phyloP scores from a whole-genome alignment of 1,140 invertebrate species.

The Heliconius hermathena region DNA sequence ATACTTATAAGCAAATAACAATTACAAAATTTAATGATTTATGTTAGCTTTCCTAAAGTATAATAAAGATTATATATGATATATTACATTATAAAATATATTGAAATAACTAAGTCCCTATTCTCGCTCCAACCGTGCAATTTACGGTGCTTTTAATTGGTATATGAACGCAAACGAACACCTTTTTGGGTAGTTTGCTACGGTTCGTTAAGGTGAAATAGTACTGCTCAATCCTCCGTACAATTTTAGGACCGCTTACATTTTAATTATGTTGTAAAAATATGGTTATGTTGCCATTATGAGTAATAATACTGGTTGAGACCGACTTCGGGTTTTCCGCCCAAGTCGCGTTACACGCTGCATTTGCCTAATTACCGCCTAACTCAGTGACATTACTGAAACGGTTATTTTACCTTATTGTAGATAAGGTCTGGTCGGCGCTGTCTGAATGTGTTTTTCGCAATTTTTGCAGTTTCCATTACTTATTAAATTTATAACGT shows the following conservation, averaged over 20 bases:
- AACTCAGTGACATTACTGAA: conserved; percentile 72
- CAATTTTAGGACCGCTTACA: conserved; percentile 79
- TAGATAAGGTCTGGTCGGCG: too few relatives aligned
- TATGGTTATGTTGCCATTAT: conserved; percentile 80
- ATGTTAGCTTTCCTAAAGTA: neutral
- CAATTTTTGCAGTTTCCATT: neutral
- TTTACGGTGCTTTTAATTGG: conserved; percentile 14
- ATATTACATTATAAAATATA: neutral
- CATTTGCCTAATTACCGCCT: conserved; percentile 78
- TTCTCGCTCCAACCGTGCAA: neutral
- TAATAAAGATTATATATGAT: neutral
- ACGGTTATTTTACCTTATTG: conserved; percentile 63
- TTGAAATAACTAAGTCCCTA: neutral
- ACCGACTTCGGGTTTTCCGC: conserved; percentile 31
- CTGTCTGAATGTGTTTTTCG: conserved; percentile 1
- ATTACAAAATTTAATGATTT: neutral
- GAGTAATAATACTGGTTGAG: conserved; percentile 65
- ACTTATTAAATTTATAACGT: neutral
- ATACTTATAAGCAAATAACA: too few relatives aligned
- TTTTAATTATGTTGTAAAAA: conserved; percentile 82
- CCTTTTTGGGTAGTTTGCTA: conserved; percentile 56
- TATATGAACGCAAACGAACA: conserved; percentile 38
- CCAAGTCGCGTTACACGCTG: conserved; percentile 66
- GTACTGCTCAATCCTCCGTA: conserved; percentile 65
- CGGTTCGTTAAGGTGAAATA: conserved; percentile 68